phyloP scores from a whole-genome alignment of 2,888 invertebrate genomes.

The Agonopterix subpropinquella region DNA sequence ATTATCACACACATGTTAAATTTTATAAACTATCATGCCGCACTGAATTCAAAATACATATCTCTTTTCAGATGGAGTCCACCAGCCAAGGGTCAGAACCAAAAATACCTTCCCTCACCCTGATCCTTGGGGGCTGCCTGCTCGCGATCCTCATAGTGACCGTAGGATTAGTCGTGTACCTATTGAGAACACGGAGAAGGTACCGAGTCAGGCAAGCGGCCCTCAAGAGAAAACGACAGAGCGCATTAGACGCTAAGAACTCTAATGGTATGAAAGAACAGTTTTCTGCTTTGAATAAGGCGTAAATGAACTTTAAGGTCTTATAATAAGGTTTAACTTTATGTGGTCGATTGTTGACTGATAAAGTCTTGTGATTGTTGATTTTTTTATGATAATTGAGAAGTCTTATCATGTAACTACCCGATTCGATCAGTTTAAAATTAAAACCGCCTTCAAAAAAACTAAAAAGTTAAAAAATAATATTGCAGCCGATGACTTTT shows the following conservation, averaged over 20 bases:
- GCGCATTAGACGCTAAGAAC: conserved; percentile 37
- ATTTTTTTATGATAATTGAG: no score
- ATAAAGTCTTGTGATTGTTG: no score
- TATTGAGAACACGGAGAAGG: conserved; percentile 44
- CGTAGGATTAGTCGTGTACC: conserved; percentile 47
- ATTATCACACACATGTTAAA: no score
- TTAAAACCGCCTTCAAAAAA: no score
- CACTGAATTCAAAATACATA: no score
- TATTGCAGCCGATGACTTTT: no score
- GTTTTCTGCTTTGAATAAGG: conserved; percentile 49
- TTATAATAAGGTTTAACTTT: no score
- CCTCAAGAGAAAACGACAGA: conserved; percentile 52
- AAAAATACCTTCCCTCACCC: conserved; percentile 35
- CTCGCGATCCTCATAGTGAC: conserved; percentile 43
- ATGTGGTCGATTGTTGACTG: no score
- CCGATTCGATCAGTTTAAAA: no score
- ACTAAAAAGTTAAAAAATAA: no score
- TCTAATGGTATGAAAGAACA: conserved; percentile 51
- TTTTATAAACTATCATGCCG: no score
- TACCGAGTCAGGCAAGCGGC: conserved; percentile 45
- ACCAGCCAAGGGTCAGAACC: conserved; percentile 23
- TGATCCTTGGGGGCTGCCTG: conserved; percentile 48
- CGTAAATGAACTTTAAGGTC: conserved; percentile 18
- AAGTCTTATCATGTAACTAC: no score
- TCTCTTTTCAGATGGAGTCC: conserved; percentile 43